phyloP scores from a whole-genome alignment of 2,797 vertebrate species.

The Apogon hyalosoma region DNA sequence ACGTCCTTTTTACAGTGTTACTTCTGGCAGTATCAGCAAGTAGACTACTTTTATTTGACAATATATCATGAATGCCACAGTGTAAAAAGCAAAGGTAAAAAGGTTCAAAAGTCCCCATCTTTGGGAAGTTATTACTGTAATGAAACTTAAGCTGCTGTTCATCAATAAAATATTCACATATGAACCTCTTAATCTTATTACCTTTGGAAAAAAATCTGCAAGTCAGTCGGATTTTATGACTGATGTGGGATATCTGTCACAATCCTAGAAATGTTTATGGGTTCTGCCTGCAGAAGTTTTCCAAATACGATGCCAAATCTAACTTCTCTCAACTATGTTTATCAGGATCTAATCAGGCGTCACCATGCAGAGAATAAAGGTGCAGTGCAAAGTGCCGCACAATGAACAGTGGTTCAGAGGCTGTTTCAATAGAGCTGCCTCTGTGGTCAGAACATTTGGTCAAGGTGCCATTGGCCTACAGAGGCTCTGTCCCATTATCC shows the following conservation, averaged over 20 bases:
- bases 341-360: constrained; percentile 45
- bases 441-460: constrained; percentile 63
- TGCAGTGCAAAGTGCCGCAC: constrained; percentile 8
- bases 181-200: constrained; percentile 40
- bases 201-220: constrained; percentile 46
- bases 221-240: constrained; percentile 50
- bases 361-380: constrained; percentile 18
- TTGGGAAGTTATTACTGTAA: constrained; percentile 52
- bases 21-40: constrained; percentile 37
- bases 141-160: constrained; percentile 51
- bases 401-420: constrained; percentile 17
- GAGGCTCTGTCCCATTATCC: constrained; percentile 47
- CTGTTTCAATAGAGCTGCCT: constrained; percentile 36
- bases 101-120: constrained; percentile 42
- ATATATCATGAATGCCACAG: constrained; percentile 22
- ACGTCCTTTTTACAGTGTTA: constrained; percentile 41
- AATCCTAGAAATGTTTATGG: constrained; percentile 42
- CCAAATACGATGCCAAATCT: constrained; percentile 38
- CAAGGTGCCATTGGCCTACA: constrained; percentile 71
- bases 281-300: constrained; percentile 56
- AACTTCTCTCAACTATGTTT: constrained; percentile 41
- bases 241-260: constrained; percentile 53
- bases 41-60: constrained; percentile 23
- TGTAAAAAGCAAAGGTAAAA: constrained; percentile 26
- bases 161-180: constrained; percentile 37